A percentile compares a stretch with the other conserved stretches of the same genome.
These are phyloP conservation scores for Nysson spinosus DNA, from an alignment of 2,888 invertebrate genomes.

Conservation along the genomic window DNA sequence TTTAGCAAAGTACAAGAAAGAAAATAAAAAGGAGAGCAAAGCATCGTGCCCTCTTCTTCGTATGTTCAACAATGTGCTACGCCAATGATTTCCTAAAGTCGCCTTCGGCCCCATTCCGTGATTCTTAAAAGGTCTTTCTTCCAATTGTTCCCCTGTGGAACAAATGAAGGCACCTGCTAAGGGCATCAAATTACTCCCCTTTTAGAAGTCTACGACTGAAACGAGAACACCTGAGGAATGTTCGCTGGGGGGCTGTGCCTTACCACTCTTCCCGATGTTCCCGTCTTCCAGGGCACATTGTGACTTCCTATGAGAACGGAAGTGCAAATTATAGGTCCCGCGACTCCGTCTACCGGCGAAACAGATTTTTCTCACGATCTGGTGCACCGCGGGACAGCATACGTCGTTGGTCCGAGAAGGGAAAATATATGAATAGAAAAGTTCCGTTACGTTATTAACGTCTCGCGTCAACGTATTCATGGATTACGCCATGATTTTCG, in stretches of 20 bases:
- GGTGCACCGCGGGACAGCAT: conserved; percentile 37
- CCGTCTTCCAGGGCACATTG: conserved; percentile 45
- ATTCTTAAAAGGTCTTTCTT: conserved; percentile 56
- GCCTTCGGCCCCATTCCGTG: conserved; percentile 53
- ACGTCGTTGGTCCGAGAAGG: conserved; percentile 22
- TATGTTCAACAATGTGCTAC: conserved; percentile 18
- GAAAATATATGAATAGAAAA: conserved; percentile 16
- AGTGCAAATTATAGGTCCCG: conserved; percentile 74
- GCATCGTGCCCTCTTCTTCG: conserved; percentile 15
- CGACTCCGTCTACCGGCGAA: too few relatives aligned
- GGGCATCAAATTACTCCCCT: conserved; percentile 70
- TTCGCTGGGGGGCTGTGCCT: conserved; percentile 62
- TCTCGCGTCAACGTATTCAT: background rate
- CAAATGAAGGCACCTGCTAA: conserved; percentile 72
- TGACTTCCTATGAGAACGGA: conserved; percentile 71
- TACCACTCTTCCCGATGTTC: conserved; percentile 5
- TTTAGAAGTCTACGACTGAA: conserved; percentile 42
- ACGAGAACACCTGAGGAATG: conserved; percentile 55
- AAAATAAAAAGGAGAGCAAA: conserved; percentile 7
- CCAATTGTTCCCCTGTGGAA: conserved; percentile 55
- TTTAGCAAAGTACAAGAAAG: conserved; percentile 1
- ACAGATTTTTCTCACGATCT: conserved; percentile 73
- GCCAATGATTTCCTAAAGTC: conserved; percentile 45
- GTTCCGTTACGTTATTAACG: background rate
- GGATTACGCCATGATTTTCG: too few relatives aligned